Evolutionary conservation across 2,888 invertebrate species (phyloP).

Genomic region (Acleris literana): DNA sequence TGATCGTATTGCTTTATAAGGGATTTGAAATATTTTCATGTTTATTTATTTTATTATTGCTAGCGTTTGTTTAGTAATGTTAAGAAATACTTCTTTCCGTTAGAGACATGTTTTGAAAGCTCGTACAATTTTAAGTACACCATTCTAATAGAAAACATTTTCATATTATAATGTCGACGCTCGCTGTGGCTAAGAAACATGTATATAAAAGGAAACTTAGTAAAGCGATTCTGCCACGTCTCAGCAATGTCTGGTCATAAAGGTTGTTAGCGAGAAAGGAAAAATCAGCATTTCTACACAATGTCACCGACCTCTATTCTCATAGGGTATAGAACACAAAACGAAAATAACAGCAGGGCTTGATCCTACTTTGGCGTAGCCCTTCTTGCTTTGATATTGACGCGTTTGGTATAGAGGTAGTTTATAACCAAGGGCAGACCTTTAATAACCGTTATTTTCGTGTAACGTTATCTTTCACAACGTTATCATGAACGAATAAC

Average conservation of each 20-base stretch:
- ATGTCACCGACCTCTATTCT: slow-evolving; percentile 14
- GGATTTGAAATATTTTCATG: too few species aligned
- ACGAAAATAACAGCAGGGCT: not conserved
- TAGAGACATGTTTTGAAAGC: too few species aligned
- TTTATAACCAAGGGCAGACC: too few species aligned
- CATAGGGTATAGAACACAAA: not conserved
- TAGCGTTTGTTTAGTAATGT: too few species aligned
- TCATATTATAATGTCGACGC: not conserved
- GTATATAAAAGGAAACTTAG: not conserved
- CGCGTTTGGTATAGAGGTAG: too few species aligned
- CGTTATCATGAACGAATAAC: too few species aligned
- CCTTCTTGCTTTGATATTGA: too few species aligned
- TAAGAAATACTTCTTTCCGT: too few species aligned
- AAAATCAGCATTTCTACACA: slow-evolving; percentile 18
- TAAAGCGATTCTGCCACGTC: slow-evolving; percentile 13
- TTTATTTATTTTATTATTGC: too few species aligned
- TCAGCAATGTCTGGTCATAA: slow-evolving; percentile 1
- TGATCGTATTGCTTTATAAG: too few species aligned
- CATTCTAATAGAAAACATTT: slow-evolving; percentile 5
- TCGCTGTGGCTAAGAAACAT: slow-evolving; percentile 10
- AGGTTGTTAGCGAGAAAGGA: slow-evolving; percentile 4
- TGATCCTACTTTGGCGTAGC: not conserved
- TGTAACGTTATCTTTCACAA: too few species aligned
- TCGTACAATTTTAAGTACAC: slow-evolving; percentile 31
- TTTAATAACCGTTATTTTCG: too few species aligned